Base-by-base conservation (phyloP, 2,797 vertebrate species). In the Pseudocheirus occidentalis region DNA sequence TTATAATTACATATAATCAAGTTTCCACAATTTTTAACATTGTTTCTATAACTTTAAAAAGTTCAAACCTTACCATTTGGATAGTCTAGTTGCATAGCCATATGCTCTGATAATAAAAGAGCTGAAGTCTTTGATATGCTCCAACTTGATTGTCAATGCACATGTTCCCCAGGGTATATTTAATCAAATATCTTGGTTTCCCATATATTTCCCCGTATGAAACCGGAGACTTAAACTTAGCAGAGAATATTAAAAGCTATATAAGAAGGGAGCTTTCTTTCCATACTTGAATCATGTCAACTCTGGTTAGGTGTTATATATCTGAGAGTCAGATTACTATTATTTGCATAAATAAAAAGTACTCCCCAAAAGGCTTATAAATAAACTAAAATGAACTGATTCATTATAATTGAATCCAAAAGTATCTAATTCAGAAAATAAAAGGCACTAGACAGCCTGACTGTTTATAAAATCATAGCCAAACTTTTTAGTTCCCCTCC, bases 221-320 rank as follows among this genome's bases (percentile, higher is more conserved):
- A 87, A 87, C 73, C 73, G 28, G 73, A 50, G 40, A 21, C 73
- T 87, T 27, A 27, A 50, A 27, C 40, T 87, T 87, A 87, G 40
- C 24, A 87, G 73, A 50, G 73, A 87, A 87, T 87, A 87, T 87
- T 87, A 87, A 87, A 87, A 50, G 24, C 40, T 87, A 87, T 87
- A 87, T 87, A 87, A 87, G 7, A 87, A 87, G 40, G 29, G 92
- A 93, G 31, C 1, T 95, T 97, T 95, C 91, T 89, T 58, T 93
- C 92, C 54, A 94, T 11, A 59, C 2, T n/a, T 94, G 91, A 52
- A 87, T 87, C 21, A 27, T 87, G 40, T 87, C 73, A 87, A 87
- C 73, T 87, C 73, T 87, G 73, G 40, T 87, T 46, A 50, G 73
- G 50, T 4, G 2, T 50, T 87, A 87, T 27, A 50, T 27, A 50